Base-by-base conservation (phyloP, 2,113 vertebrate genomes). In the Stegostoma tigrinum region DNA sequence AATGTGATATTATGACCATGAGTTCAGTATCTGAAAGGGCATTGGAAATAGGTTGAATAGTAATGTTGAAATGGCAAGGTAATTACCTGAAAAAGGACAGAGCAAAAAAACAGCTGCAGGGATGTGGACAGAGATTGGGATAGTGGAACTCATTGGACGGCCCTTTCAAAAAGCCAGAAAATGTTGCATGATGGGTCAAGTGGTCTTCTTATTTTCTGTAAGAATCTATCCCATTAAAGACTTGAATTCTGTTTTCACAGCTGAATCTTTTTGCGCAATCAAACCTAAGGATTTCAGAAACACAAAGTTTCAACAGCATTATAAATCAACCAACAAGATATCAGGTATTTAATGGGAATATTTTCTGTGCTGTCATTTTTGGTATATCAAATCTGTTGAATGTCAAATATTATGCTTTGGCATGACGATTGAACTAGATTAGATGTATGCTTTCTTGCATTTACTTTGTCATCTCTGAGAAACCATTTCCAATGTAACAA, bases 301-400 rank as follows among this genome's bases (percentile, higher is more conserved):
- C 98, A 2, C 98, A 98, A 97, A 98, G 98, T 97, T 98, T 98
- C 97, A 98, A 98, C 97, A 98, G 98, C 97, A 98, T 98, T 97
- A 98, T 98, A 96, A 98, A 97, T 97, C 98, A 98, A 96, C 98
- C 98, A 0, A 98, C 98, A 95, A 98, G 98, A 72, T 98, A 99
- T 97, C 98, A 99, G 97, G 98, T 98, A 96, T 97, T 97, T 95
- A 15, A 45, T 27, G 1, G 95, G 42, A 42, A 93, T 96, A 48
- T 96, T 72, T 75, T 96, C 96, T 96, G 1, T 95, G 72, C 21
- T 42, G 19, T 83, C 38, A 83, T 83, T 66, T 90, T 66, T 42
- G 34, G 61, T 0, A 52, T 85, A 12, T 86, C 34, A 93, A 64
- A 70, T 72, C 38, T 68, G n/a, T 61, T 85, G 70, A 85, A 27